phyloP scores from a whole-genome alignment of 2,888 invertebrate genomes.

The Axea sp. region DNA sequence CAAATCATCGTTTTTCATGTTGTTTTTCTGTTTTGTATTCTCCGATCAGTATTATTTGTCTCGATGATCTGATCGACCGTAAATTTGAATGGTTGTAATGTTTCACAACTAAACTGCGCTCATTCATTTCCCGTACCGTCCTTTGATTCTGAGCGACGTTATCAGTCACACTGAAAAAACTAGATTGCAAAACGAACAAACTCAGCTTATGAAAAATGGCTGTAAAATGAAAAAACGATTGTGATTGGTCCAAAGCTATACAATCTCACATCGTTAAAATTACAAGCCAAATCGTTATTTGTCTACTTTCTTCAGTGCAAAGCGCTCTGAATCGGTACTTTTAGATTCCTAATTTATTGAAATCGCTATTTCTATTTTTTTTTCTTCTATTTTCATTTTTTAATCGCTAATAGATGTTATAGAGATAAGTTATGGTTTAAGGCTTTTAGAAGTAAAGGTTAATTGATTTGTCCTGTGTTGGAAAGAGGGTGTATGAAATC shows the following conservation, averaged over 20 bases:
- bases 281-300: too few relatives aligned
- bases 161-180: too few relatives aligned
- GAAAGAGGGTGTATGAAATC: too few relatives aligned
- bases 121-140: conserved; percentile 37
- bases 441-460: conserved; percentile 25
- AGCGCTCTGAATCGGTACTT: conserved; percentile 20
- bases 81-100: conserved; percentile 47
- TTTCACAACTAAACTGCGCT: conserved; percentile 22
- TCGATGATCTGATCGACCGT: conserved; percentile 62
- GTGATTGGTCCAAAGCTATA: too few relatives aligned
- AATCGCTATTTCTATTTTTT: conserved; percentile 10
- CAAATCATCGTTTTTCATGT: conserved; percentile 46
- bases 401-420: conserved; percentile 37
- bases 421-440: conserved; percentile 45
- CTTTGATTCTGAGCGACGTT: conserved; percentile 12
- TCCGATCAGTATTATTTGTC: conserved; percentile 65
- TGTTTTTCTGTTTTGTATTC: conserved; percentile 32
- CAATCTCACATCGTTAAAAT: too few relatives aligned
- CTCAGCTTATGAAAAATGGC: too few relatives aligned
- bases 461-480: conserved; percentile 9
- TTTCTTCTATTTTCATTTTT: conserved; percentile 1
- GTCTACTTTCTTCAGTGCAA: too few relatives aligned
- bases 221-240: too few relatives aligned
- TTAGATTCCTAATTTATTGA: conserved; percentile 51
- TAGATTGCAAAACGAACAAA: too few relatives aligned